Evolutionary conservation across 2,888 invertebrate species (phyloP).

Genomic region (Elegia similella): DNA sequence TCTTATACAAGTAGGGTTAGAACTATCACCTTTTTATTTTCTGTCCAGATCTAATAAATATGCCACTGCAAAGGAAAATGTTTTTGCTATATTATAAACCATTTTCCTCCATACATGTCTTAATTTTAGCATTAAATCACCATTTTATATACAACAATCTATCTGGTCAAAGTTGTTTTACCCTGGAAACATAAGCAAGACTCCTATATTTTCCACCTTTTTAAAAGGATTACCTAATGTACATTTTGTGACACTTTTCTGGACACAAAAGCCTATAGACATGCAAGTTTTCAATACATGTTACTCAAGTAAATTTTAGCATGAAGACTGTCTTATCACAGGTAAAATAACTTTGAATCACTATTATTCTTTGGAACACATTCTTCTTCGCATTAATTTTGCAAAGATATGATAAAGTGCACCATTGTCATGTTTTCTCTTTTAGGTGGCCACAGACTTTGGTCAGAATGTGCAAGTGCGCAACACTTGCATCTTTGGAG

Average conservation of each 20-base stretch:
- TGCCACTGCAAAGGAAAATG: background rate
- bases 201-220: too few relatives aligned
- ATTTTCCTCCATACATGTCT: background rate
- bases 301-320: too few relatives aligned
- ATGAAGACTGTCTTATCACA: too few relatives aligned
- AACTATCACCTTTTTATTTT: background rate
- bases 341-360: background rate
- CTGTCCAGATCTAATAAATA: background rate
- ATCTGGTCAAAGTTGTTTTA: too few relatives aligned
- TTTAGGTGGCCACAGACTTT: slow-evolving; percentile 94
- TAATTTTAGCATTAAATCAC: background rate
- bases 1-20: slow-evolving; percentile 17
- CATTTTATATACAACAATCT: background rate
- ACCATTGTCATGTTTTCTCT: slow-evolving; percentile 19
- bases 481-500: slow-evolving; percentile 98
- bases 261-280: too few relatives aligned
- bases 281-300: too few relatives aligned
- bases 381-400: background rate
- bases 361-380: background rate
- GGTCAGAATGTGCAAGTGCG: slow-evolving; percentile 93
- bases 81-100: background rate
- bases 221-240: too few relatives aligned
- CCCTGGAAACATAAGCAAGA: too few relatives aligned
- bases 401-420: background rate
- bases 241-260: too few relatives aligned